Percentiles rank a stretch among this genome's conserved stretches.
phyloP scores from a whole-genome alignment of 2,113 vertebrate genomes.

The Clarias batrachus region DNA sequence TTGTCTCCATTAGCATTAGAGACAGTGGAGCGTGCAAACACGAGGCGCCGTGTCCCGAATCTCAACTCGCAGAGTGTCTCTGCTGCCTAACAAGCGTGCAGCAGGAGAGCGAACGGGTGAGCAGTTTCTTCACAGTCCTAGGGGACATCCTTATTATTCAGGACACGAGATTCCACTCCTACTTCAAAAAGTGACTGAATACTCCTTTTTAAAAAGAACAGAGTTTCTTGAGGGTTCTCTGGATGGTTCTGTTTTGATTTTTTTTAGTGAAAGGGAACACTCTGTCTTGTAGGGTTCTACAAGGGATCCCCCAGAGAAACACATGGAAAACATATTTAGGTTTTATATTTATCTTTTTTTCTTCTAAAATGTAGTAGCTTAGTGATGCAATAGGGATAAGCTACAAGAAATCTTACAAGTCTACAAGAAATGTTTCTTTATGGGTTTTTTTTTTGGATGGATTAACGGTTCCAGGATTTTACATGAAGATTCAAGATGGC shows the following conservation, averaged over 20 bases:
- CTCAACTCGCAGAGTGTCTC: neutral
- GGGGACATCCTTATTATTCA: neutral
- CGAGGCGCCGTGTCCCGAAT: constrained; percentile 2
- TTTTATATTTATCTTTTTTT: neutral
- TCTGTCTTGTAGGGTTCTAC: neutral
- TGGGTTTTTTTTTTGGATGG: neutral
- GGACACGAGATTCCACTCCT: constrained; percentile 9
- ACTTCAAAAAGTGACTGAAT: neutral
- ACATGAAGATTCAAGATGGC: too few relatives aligned
- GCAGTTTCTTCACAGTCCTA: neutral
- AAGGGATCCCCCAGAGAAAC: neutral
- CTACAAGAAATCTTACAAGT: neutral
- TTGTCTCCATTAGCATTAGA: constrained; percentile 20
- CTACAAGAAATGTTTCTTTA: neutral
- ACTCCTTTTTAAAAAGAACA: neutral
- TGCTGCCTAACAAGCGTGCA: constrained; percentile 7
- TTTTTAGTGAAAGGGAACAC: neutral
- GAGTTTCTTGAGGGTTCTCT: neutral
- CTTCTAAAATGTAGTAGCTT: neutral
- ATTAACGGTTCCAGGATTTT: neutral
- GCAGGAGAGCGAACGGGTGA: constrained; percentile 2
- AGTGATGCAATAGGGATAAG: neutral
- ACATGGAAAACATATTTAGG: neutral
- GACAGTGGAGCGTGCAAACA: neutral
- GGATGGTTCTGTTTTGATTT: neutral